These are phyloP conservation scores for Monarcha castaneiventris DNA, from an alignment of 2,113 vertebrate species.

Conservation along the genomic window DNA sequence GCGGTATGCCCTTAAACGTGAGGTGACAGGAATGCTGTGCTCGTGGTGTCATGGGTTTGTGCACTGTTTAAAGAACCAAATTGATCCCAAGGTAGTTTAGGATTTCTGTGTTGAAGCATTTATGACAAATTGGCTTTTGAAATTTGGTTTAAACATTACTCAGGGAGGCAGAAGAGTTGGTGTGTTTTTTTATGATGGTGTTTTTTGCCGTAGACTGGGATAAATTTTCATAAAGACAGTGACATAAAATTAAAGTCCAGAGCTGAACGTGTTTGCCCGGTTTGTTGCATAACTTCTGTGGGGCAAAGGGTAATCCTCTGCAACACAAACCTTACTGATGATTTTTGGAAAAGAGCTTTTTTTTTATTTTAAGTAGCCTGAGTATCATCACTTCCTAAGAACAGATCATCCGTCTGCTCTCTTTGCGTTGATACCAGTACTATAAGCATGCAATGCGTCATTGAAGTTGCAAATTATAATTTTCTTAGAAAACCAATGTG, in stretches of 20 bases:
- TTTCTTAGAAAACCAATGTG: not conserved
- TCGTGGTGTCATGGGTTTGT: fast-evolving
- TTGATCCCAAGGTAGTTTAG: fast-evolving
- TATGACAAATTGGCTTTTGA: not conserved
- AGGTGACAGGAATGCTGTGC: fast-evolving
- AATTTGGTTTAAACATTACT: fast-evolving
- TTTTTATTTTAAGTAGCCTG: not conserved
- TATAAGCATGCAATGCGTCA: not conserved
- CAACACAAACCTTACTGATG: not conserved
- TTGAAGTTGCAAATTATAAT: not conserved
- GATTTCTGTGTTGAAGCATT: not conserved
- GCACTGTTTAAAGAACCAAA: not conserved
- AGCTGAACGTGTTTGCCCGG: not conserved
- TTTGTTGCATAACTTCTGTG: not conserved
- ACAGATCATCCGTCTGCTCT: not conserved
- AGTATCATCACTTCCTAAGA: not conserved
- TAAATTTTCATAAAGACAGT: not conserved
- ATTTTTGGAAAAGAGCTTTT: not conserved
- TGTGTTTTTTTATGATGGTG: fast-evolving
- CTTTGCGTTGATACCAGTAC: not conserved
- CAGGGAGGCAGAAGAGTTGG: fast-evolving
- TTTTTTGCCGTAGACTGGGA: not conserved
- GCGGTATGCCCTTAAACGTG: fast-evolving
- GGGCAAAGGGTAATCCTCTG: not conserved
- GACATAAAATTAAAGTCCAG: not conserved